Evolutionary conservation across 2,797 vertebrate genomes (phyloP).

Genomic region (Balearica regulorum): DNA sequence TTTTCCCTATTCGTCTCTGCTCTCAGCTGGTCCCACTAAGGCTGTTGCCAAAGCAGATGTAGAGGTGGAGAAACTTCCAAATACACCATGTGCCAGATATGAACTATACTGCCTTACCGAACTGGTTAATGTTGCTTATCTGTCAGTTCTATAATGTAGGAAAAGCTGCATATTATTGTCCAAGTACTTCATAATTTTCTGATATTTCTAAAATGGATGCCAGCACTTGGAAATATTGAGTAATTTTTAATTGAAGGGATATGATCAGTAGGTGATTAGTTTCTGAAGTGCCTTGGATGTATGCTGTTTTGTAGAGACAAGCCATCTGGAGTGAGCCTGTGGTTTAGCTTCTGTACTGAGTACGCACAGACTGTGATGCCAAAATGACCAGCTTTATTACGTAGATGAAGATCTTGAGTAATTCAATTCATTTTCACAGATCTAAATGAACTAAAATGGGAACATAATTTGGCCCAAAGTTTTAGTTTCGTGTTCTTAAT

Average conservation of each 20-base stretch:
- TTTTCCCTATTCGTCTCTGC: not conserved
- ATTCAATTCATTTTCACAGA: slow-evolving; percentile 3
- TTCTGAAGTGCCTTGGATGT: slow-evolving; percentile 33
- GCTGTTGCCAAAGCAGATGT: not conserved
- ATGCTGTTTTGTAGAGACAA: slow-evolving; percentile 1
- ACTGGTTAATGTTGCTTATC: not conserved
- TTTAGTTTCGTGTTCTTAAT: not conserved
- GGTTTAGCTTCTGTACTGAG: slow-evolving; percentile 32
- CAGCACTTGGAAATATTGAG: slow-evolving; percentile 28
- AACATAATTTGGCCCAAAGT: slow-evolving; percentile 24
- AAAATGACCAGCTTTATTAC: slow-evolving; percentile 37
- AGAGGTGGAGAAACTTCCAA: not conserved
- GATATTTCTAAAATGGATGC: slow-evolving; percentile 33
- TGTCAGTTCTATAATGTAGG: not conserved
- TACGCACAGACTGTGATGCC: not conserved
- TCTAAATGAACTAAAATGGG: slow-evolving; percentile 14
- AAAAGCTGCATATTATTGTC: not conserved
- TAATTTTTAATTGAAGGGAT: slow-evolving; percentile 51
- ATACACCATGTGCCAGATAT: not conserved
- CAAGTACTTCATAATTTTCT: not conserved
- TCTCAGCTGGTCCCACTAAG: not conserved
- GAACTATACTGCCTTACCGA: not conserved
- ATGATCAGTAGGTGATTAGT: slow-evolving; percentile 39
- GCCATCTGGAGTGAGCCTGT: slow-evolving; percentile 39
- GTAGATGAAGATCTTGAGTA: slow-evolving; percentile 1